Percentiles rank a stretch among this genome's conserved stretches.
Evolutionary conservation across 2,797 vertebrate genomes (phyloP).

Genomic region (Hippocampus kuda): DNA sequence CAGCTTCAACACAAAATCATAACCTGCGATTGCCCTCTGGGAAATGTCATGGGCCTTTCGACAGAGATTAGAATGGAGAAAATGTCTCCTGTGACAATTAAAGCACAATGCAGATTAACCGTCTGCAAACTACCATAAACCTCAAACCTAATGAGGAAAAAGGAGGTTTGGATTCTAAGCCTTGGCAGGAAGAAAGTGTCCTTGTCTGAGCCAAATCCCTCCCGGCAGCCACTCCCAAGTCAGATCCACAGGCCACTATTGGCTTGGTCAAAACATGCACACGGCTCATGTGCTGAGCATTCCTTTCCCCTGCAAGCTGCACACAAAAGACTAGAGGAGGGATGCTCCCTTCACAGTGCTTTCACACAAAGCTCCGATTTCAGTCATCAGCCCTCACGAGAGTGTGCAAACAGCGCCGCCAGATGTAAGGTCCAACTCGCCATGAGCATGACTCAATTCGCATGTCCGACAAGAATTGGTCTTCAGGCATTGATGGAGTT

Average conservation of each 20-base stretch:
- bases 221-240: slow-evolving; percentile 25
- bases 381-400: slow-evolving; percentile 12
- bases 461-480: slow-evolving; percentile 1
- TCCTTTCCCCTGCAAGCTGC: slow-evolving; percentile 28
- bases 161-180: slow-evolving; percentile 3
- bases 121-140: slow-evolving; percentile 1
- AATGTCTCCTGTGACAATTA: neutral
- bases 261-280: slow-evolving; percentile 26
- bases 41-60: neutral
- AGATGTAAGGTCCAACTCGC: slow-evolving; percentile 10
- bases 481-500: neutral
- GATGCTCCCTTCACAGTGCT: slow-evolving; percentile 13
- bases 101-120: slow-evolving; percentile 27
- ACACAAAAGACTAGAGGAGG: slow-evolving; percentile 32
- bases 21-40: neutral
- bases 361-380: slow-evolving; percentile 43
- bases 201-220: slow-evolving; percentile 16
- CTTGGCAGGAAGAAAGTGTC: slow-evolving; percentile 10
- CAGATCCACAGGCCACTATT: slow-evolving; percentile 36
- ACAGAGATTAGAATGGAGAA: neutral
- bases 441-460: neutral
- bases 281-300: slow-evolving; percentile 37
- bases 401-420: slow-evolving; percentile 3
- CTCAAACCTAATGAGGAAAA: neutral
- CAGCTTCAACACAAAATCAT: neutral